Percentiles rank a stretch among this genome's conserved stretches.
Evolutionary conservation across 2,888 invertebrate genomes (phyloP).

Genomic region (Hirtodrosophila histrioides): DNA sequence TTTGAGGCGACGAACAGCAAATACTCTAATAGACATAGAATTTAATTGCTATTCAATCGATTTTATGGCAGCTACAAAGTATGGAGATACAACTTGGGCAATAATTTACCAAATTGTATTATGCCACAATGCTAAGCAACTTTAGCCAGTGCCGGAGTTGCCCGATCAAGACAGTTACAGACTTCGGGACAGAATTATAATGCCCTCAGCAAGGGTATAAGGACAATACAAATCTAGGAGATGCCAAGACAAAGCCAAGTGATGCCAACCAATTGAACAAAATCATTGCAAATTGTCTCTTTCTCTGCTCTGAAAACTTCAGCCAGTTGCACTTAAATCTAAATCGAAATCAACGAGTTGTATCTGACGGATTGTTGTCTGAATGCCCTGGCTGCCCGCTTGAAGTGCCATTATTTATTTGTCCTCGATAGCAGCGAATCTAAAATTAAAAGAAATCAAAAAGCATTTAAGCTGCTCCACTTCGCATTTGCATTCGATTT

Average conservation of each 20-base stretch:
- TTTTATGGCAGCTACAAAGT: too few species aligned
- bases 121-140: too few species aligned
- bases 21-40: constrained; percentile 1
- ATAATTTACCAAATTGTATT: too few species aligned
- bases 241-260: constrained; percentile 33
- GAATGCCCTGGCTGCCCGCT: not conserved
- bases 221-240: constrained; percentile 10
- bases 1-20: not conserved
- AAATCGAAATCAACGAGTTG: constrained; percentile 54
- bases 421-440: constrained; percentile 27
- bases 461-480: constrained; percentile 57
- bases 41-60: not conserved
- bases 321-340: constrained; percentile 45
- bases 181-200: not conserved
- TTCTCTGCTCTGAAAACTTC: constrained; percentile 31
- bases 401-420: constrained; percentile 24
- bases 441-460: constrained; percentile 60
- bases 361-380: constrained; percentile 48
- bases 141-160: too few species aligned
- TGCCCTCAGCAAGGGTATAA: constrained; percentile 9
- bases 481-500: constrained; percentile 46
- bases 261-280: constrained; percentile 58
- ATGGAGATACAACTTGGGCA: too few species aligned
- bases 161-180: not conserved
- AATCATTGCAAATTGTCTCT: constrained; percentile 71